A percentile compares a stretch with the other conserved stretches of the same genome.
These are phyloP conservation scores for Cordilura impudica DNA, from an alignment of 2,888 invertebrate species.

Conservation along the genomic window DNA sequence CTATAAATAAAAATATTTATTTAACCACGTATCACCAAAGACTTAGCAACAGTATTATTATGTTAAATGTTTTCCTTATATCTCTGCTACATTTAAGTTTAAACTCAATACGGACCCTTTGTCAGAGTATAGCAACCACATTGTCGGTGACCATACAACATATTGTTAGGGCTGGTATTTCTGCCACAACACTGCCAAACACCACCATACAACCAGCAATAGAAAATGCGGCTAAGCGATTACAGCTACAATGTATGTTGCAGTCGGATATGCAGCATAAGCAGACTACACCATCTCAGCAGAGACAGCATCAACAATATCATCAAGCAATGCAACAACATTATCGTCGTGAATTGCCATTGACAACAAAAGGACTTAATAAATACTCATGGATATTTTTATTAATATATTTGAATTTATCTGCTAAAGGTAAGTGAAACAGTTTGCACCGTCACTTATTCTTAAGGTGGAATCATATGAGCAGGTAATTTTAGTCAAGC, in stretches of 20 bases:
- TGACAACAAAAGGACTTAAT: conserved; percentile 74
- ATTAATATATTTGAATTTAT: conserved; percentile 78
- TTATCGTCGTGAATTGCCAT: conserved; percentile 46
- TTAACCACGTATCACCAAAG: conserved; percentile 39
- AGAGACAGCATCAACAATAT: conserved; percentile 39
- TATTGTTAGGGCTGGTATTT: conserved; percentile 49
- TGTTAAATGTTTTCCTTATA: conserved; percentile 45
- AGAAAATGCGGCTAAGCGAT: conserved; percentile 16
- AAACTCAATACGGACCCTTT: conserved; percentile 60
- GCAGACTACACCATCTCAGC: conserved; percentile 44
- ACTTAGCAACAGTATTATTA: conserved; percentile 50
- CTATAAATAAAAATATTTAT: neutral
- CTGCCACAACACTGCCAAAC: conserved; percentile 62
- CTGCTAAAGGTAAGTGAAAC: conserved; percentile 77
- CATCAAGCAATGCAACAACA: conserved; percentile 33
- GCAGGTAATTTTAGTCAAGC: no score
- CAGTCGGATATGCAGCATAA: conserved; percentile 70
- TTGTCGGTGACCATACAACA: conserved; percentile 55
- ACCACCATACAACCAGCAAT: conserved; percentile 11
- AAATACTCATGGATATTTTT: conserved; percentile 78
- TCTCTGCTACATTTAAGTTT: conserved; percentile 57
- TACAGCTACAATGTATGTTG: conserved; percentile 65
- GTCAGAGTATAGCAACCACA: conserved; percentile 47
- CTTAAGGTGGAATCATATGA: no score
- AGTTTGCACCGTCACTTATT: no score